phyloP scores from a whole-genome alignment of 2,888 invertebrate species.

The Mamestra brassicae region DNA sequence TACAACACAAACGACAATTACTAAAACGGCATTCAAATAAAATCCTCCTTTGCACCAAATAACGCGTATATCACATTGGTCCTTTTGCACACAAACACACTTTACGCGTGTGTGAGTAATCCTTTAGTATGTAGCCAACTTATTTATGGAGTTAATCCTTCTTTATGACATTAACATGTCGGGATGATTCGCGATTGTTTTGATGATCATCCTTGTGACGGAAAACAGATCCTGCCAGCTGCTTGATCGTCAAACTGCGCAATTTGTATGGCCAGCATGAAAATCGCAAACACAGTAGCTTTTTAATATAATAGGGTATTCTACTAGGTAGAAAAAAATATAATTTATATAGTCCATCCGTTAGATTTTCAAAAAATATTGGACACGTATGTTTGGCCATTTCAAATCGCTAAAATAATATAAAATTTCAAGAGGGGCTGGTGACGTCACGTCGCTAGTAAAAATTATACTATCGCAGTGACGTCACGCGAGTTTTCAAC shows the following conservation, averaged over 20 bases:
- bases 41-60: constrained; percentile 14
- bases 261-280: constrained; percentile 29
- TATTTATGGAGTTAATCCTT: constrained; percentile 58
- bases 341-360: no score
- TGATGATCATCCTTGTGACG: constrained; percentile 48
- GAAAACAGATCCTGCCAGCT: constrained; percentile 51
- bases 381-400: no score
- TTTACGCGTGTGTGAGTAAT: constrained; percentile 39
- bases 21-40: neutral
- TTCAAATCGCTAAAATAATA: no score
- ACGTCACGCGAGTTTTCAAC: no score
- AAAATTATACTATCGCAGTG: no score
- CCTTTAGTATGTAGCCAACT: constrained; percentile 47
- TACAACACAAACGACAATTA: neutral
- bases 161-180: constrained; percentile 56
- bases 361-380: no score
- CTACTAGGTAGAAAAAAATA: no score
- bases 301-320: no score
- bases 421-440: no score
- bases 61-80: constrained; percentile 28
- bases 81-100: constrained; percentile 15
- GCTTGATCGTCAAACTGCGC: constrained; percentile 43
- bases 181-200: constrained; percentile 51
- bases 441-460: no score
- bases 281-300: neutral